A percentile compares a stretch with the other conserved stretches of the same genome.
These are phyloP conservation scores for Malurus elegans DNA, from an alignment of 2,113 vertebrate genomes.

Conservation along the genomic window DNA sequence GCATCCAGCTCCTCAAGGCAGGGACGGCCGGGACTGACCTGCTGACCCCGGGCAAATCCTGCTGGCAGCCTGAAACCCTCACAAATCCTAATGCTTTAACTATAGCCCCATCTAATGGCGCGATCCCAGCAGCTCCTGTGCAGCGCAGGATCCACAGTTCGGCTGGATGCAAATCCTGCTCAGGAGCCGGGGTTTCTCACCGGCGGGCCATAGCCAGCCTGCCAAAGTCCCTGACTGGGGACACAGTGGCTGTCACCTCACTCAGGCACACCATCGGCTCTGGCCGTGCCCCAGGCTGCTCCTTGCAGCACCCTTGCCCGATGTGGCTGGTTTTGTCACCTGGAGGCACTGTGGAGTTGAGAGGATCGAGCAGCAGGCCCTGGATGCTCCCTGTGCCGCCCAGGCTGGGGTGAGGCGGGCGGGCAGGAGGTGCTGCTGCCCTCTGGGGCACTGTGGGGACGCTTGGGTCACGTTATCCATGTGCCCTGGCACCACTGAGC, in stretches of 20 bases:
- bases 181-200: fast-evolving
- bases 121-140: background rate
- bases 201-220: fast-evolving
- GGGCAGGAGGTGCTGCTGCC: background rate
- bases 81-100: background rate
- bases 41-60: background rate
- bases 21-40: background rate
- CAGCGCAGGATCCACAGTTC: fast-evolving
- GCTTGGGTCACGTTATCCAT: fast-evolving
- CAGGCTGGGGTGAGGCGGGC: background rate
- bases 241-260: background rate
- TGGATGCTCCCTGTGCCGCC: fast-evolving
- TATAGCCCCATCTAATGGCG: conserved; percentile 49
- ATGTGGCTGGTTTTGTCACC: background rate
- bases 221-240: fast-evolving
- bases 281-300: background rate
- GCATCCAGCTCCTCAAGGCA: background rate
- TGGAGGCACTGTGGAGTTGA: fast-evolving
- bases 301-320: background rate
- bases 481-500: fast-evolving
- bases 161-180: background rate
- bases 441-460: fast-evolving
- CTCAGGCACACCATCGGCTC: fast-evolving
- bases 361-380: background rate
- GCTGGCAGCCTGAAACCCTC: fast-evolving